Conservation (phyloP, 2,888 invertebrate genomes). For the Harpalus rubripes region DNA sequence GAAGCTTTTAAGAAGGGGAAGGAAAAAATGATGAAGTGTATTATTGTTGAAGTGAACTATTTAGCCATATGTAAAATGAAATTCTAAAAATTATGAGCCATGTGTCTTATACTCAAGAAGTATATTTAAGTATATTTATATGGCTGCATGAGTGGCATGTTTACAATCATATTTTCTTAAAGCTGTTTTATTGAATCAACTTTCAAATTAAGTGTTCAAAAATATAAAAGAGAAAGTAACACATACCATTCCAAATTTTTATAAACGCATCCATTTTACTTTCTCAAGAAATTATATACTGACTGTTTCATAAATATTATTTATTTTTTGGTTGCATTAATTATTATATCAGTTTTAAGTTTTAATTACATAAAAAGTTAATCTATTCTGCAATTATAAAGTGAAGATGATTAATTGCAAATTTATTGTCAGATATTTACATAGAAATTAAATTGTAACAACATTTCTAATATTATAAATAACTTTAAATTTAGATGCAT, state of each 20-base stretch:
- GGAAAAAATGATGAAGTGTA: too few species aligned
- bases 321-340: conserved; percentile 8
- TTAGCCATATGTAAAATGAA: too few species aligned
- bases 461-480: background rate
- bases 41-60: too few species aligned
- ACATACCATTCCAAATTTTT: conserved; percentile 1
- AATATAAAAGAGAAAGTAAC: conserved; percentile 37
- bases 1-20: too few species aligned
- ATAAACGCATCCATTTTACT: conserved; percentile 3
- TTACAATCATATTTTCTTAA: background rate
- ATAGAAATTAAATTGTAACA: conserved; percentile 18
- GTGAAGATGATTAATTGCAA: conserved; percentile 11
- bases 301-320: conserved; percentile 17
- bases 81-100: too few species aligned
- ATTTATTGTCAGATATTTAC: conserved; percentile 16
- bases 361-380: conserved; percentile 14
- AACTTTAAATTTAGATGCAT: background rate
- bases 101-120: too few species aligned
- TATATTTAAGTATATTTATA: too few species aligned
- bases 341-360: conserved; percentile 22
- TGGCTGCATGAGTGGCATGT: too few species aligned
- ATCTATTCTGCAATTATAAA: conserved; percentile 12
- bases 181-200: background rate
- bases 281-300: background rate
- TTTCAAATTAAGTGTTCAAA: conserved; percentile 21